Percentiles rank a stretch among this genome's conserved stretches.
Evolutionary conservation across 1,140 invertebrate species (phyloP).

Genomic region (Aphelenchoides besseyi): DNA sequence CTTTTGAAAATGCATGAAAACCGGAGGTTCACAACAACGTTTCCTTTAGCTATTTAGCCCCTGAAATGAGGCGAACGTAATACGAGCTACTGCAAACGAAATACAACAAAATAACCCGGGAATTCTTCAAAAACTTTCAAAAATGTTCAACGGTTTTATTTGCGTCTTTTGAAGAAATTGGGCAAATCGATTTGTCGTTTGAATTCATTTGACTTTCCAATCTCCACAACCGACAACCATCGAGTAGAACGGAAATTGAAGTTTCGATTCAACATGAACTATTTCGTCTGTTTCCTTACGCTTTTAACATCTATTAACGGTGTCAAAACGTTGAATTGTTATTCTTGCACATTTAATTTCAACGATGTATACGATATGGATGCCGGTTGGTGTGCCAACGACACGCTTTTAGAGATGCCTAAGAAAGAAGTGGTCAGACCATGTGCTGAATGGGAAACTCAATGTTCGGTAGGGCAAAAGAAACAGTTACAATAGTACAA

Average conservation of each 20-base stretch:
- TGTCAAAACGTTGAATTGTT: slow-evolving; percentile 27
- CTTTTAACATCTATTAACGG: too few relatives aligned
- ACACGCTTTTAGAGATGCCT: slow-evolving; percentile 20
- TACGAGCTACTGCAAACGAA: too few relatives aligned
- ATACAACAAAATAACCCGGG: too few relatives aligned
- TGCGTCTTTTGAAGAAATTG: too few relatives aligned
- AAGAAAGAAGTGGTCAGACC: slow-evolving; percentile 24
- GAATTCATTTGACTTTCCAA: too few relatives aligned
- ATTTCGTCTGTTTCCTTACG: too few relatives aligned
- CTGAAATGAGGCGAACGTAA: neutral
- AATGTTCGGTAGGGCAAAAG: slow-evolving; percentile 13
- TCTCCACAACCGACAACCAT: too few relatives aligned
- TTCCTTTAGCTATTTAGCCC: neutral
- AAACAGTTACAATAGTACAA: neutral
- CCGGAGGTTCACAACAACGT: neutral
- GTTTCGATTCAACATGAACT: too few relatives aligned
- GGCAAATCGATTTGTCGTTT: too few relatives aligned
- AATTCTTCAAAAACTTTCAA: too few relatives aligned
- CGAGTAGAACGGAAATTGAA: too few relatives aligned
- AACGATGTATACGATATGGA: slow-evolving; percentile 27
- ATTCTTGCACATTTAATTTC: slow-evolving; percentile 29
- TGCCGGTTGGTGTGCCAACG: slow-evolving; percentile 25
- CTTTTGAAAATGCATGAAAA: neutral
- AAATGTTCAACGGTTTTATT: too few relatives aligned
- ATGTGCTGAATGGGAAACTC: slow-evolving; percentile 19